Evolutionary conservation across 2,797 vertebrate genomes (phyloP), one percentile per base, ranked within the genome.

Genomic region (Lepus townsendii): DNA sequence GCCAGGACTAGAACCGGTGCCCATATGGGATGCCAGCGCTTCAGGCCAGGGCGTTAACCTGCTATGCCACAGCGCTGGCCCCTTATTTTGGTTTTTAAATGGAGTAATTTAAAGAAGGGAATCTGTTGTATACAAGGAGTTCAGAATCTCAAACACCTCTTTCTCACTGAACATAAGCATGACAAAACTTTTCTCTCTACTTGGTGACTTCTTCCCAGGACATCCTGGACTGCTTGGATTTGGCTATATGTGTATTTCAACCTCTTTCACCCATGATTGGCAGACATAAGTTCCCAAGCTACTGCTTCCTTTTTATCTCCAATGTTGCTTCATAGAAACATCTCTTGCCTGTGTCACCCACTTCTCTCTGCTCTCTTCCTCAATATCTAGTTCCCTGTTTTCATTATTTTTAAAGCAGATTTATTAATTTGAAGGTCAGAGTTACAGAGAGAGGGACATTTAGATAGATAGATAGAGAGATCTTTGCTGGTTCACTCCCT

Each of bases 301-400:
- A 16, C 5, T 47, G 9, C 13, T 92, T n/a, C 68, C 30, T 75
- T 62, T 79, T 12, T 24, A 3, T 35, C 22, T 63, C 5, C 8
- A 42, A 4, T 35, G 27, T 54, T 79, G 22, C 26, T 73, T 75
- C 78, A 22, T 9, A 94, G 42, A 88, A 89, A 65, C 14, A 62
- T 27, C 66, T 8, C 27, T 2, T 26, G 2, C 10, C 4, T 7
- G 5, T 24, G 20, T 20, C 17, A 47, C 7, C 11, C 7, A 50
- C 35, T 83, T 77, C 86, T 91, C 35, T 66, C 20, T 79, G 86
- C 68, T 76, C 26, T 93, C 60, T 85, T 88, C 26, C 22, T 19
- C 24, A 71, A 42, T 3, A 4, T 90, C 27, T 32, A 35, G n/a
- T 95, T 93, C 24, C 78, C 14, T 79, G 32, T 95, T 90, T 90